Evolutionary conservation across 2,888 invertebrate species (phyloP).

Genomic region (Clepsis dumicolana): DNA sequence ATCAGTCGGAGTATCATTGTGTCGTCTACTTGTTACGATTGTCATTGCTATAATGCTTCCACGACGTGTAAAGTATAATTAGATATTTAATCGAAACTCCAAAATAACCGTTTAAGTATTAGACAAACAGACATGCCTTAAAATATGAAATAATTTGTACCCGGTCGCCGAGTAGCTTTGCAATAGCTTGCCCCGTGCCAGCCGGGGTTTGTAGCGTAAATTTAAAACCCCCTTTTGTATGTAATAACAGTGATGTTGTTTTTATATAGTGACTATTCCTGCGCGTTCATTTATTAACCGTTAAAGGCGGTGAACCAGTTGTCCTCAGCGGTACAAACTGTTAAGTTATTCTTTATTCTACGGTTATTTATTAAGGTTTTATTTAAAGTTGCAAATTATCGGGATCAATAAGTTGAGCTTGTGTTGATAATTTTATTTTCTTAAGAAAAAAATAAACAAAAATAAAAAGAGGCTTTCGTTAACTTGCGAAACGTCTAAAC

Average conservation of each 20-base stretch:
- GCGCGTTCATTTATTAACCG: slow-evolving; percentile 75
- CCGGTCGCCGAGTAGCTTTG: slow-evolving; percentile 34
- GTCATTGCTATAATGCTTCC: slow-evolving; percentile 75
- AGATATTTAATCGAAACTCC: slow-evolving; percentile 63
- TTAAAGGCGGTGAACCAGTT: slow-evolving; percentile 70
- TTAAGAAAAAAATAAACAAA: slow-evolving; percentile 66
- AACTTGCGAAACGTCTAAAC: slow-evolving; percentile 71
- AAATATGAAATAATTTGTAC: slow-evolving; percentile 53
- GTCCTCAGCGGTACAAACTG: slow-evolving; percentile 82
- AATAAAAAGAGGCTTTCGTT: slow-evolving; percentile 77
- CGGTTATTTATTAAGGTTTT: slow-evolving; percentile 69
- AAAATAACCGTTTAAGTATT: slow-evolving; percentile 74
- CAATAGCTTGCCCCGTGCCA: slow-evolving; percentile 20
- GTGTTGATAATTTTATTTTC: slow-evolving; percentile 79
- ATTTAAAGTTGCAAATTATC: slow-evolving; percentile 79
- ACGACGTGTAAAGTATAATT: slow-evolving; percentile 68
- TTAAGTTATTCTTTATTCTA: slow-evolving; percentile 70
- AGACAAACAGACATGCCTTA: slow-evolving; percentile 74
- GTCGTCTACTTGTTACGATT: slow-evolving; percentile 66
- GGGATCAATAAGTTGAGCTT: slow-evolving; percentile 82
- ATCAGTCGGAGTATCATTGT: slow-evolving; percentile 70
- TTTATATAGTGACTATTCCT: slow-evolving; percentile 78
- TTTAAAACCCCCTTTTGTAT: slow-evolving; percentile 48
- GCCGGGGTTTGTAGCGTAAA: slow-evolving; percentile 27
- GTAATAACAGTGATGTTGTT: slow-evolving; percentile 77